A percentile compares a stretch with the other conserved stretches of the same genome.
Conservation (phyloP, 2,113 vertebrate species). For the Polypterus senegalus region DNA sequence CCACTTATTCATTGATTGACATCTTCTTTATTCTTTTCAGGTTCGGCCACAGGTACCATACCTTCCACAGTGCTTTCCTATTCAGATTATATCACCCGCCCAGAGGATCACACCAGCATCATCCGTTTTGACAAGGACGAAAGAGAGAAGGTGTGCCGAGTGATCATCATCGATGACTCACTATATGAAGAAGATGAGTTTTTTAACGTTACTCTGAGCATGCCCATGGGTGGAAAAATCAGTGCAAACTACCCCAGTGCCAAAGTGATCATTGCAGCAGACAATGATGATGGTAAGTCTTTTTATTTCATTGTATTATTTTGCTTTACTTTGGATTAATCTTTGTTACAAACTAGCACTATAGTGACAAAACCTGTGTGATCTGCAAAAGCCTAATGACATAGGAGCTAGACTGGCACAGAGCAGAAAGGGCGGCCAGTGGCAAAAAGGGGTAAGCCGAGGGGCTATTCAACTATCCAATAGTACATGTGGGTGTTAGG, state of each 20-base stretch:
- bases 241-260: conserved; percentile 51
- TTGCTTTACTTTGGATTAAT: too few relatives aligned
- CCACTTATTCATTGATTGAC: neutral
- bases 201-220: conserved; percentile 64
- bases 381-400: too few relatives aligned
- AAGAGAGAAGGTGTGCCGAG: conserved; percentile 51
- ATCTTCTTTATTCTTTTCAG: conserved; percentile 29
- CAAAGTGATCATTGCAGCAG: conserved; percentile 56
- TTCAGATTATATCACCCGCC: conserved; percentile 68
- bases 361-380: too few relatives aligned
- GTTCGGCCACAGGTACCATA: conserved; percentile 56
- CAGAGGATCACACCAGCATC: conserved; percentile 62
- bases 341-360: too few relatives aligned
- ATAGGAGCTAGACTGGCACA: too few relatives aligned
- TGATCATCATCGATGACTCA: conserved; percentile 70
- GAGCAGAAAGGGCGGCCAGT: too few relatives aligned
- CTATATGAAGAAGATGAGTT: conserved; percentile 72
- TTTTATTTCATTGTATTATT: too few relatives aligned
- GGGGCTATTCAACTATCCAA: too few relatives aligned
- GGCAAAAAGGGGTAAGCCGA: too few relatives aligned
- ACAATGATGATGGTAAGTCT: conserved; percentile 64
- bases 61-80: conserved; percentile 57
- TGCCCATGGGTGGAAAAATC: conserved; percentile 60
- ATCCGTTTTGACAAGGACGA: conserved; percentile 66
- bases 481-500: too few relatives aligned